Evolutionary conservation across 2,888 invertebrate genomes (phyloP), one percentile per base, ranked within the genome.

Genomic region (Ophion ellenae): DNA sequence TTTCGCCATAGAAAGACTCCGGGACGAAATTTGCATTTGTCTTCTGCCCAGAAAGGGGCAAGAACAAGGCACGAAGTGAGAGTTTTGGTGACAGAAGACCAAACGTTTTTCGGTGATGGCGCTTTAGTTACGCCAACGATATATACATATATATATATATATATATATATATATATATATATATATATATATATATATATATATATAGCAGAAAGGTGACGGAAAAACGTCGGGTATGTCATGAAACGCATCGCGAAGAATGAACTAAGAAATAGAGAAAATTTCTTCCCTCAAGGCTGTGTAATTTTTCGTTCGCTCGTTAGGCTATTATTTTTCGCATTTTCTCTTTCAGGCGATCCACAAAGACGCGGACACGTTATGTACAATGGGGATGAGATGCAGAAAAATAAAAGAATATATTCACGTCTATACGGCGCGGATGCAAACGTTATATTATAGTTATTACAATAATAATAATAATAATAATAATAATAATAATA

Each of bases 51-150:
- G 73, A 71, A 69, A 78, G 28, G 61, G 69, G 69, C 45, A 45
- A 59, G 40, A 67, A 36, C 28, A 45, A 67, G 57, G 67, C 36
- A 57, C 64, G 59, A 70, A 73, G 80, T 69, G 79, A 74, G 74
- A 83, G 40, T 79, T 86, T 63, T 78, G 86, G 85, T 85, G 88
- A 87, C 88, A 86, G 59, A 66, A 81, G 70, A 76, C 63, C 61
- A 78, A 59, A 84, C 69, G 89, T 91, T 91, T 75, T 81, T 71
- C 75, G 67, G 74, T 69, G 85, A 84, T 88, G 88, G 88, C 88
- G 80, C 75, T 90, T 91, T 91, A 87, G 90, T 90, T 90, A 91
- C 90, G 90, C 90, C 90, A 91, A 89, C 90, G 90, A 91, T 91
- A 90, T 85, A 77, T 40, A n/a, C 4, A 69, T 53, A 17, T 11